phyloP scores from a whole-genome alignment of 2,113 vertebrate species.

The Numenius arquata region DNA sequence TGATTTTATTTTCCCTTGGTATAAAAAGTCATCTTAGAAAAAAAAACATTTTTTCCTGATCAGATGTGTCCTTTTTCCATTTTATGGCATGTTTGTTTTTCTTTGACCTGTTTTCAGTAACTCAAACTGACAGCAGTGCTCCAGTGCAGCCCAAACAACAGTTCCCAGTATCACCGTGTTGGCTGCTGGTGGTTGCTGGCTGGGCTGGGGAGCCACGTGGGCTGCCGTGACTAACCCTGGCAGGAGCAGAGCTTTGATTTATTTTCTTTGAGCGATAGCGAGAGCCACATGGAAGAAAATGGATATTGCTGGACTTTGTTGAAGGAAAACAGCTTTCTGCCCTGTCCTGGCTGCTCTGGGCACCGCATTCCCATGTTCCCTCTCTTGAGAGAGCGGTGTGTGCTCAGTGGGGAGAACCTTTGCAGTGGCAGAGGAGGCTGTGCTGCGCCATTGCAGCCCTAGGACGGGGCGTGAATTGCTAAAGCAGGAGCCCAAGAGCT shows the following conservation, averaged over 20 bases:
- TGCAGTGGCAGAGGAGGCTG: background rate
- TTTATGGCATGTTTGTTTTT: background rate
- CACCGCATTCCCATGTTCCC: background rate
- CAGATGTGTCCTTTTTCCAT: background rate
- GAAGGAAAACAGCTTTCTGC: background rate
- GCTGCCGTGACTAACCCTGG: background rate
- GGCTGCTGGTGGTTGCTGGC: background rate
- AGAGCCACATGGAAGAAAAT: background rate
- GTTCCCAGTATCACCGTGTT: background rate
- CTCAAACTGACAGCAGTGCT: conserved; percentile 2
- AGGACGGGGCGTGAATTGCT: background rate
- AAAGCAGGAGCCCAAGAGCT: background rate
- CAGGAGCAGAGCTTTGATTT: background rate
- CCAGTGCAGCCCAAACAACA: background rate
- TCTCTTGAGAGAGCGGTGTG: background rate
- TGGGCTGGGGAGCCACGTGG: background rate
- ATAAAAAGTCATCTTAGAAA: background rate
- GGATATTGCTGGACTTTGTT: background rate
- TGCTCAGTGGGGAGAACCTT: background rate
- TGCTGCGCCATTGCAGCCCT: background rate
- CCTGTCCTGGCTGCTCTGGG: background rate
- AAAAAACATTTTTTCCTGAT: background rate
- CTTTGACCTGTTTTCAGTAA: conserved; percentile 6
- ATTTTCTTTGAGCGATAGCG: background rate
- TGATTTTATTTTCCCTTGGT: conserved; percentile 7